Evolutionary conservation across 2,888 invertebrate species (phyloP).

Genomic region (Hydrotaea cyrtoneurina): DNA sequence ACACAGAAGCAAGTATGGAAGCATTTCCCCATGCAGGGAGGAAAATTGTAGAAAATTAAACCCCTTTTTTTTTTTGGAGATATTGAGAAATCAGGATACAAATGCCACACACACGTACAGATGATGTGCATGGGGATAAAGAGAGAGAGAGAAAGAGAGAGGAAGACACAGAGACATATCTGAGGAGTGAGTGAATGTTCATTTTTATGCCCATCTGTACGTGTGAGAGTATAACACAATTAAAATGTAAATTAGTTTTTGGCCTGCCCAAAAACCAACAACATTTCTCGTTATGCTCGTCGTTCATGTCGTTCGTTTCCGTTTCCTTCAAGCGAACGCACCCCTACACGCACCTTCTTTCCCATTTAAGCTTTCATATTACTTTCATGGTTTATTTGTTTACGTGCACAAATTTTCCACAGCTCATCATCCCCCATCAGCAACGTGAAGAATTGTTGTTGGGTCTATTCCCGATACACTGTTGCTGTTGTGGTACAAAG

Average conservation of each 20-base stretch:
- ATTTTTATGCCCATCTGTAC: background rate
- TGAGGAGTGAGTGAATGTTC: background rate
- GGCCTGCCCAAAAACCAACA: slow-evolving; percentile 33
- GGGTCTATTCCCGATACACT: too few species aligned
- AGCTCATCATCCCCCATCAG: background rate
- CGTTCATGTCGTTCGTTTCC: slow-evolving; percentile 4
- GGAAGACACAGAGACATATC: background rate
- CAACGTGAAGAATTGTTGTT: background rate
- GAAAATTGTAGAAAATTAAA: background rate
- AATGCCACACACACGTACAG: background rate
- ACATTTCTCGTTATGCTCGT: background rate
- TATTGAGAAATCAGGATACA: background rate
- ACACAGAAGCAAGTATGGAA: background rate
- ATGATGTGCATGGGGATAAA: too few species aligned
- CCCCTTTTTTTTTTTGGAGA: background rate
- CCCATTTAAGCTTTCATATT: background rate
- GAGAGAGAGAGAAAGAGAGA: too few species aligned
- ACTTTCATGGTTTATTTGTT: slow-evolving; percentile 48
- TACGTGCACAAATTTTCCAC: slow-evolving; percentile 1
- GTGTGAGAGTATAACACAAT: slow-evolving; percentile 40
- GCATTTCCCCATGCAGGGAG: background rate
- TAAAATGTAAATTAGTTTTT: slow-evolving; percentile 63
- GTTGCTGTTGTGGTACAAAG: background rate
- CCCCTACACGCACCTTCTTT: background rate
- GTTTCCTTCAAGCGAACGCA: background rate